Evolutionary conservation across 2,797 vertebrate genomes (phyloP).

Genomic region (Remorina albescens): DNA sequence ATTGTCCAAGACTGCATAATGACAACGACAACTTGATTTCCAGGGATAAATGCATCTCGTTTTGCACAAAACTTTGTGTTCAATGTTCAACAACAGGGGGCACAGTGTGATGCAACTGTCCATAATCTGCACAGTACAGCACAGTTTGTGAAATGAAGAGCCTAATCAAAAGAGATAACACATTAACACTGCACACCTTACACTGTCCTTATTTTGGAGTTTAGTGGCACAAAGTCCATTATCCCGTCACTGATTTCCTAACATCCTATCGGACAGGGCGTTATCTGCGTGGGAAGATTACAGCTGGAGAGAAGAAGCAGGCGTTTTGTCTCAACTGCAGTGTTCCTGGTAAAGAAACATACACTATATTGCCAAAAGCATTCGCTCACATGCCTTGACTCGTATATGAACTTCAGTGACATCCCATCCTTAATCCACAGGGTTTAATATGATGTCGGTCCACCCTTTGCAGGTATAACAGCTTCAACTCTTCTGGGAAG

Average conservation of each 20-base stretch:
- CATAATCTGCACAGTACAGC: conserved; percentile 31
- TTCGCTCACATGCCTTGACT: no score
- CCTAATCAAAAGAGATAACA: conserved; percentile 47
- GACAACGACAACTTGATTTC: conserved; percentile 4
- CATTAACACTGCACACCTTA: conserved; percentile 27
- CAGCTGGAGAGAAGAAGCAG: neutral
- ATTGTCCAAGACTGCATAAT: conserved; percentile 2
- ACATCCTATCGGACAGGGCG: conserved; percentile 40
- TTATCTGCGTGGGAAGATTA: conserved; percentile 49
- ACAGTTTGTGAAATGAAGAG: conserved; percentile 47
- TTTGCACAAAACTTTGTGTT: conserved; percentile 19
- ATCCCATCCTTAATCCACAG: no score
- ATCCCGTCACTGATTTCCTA: conserved; percentile 49
- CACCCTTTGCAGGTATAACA: no score
- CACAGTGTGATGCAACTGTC: conserved; percentile 14
- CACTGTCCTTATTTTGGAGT: conserved; percentile 17
- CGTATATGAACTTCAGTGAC: no score
- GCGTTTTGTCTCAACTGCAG: conserved; percentile 13
- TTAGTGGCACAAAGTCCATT: conserved; percentile 65
- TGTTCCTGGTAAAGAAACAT: conserved; percentile 9
- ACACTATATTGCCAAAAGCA: no score
- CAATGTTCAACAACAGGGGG: conserved; percentile 32
- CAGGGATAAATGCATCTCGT: neutral
- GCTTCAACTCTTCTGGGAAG: no score
- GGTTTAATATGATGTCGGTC: no score